Percentiles rank a stretch among this genome's conserved stretches.
These are phyloP conservation scores for Agriopis aurantiaria DNA, from an alignment of 2,888 invertebrate genomes.

Conservation along the genomic window DNA sequence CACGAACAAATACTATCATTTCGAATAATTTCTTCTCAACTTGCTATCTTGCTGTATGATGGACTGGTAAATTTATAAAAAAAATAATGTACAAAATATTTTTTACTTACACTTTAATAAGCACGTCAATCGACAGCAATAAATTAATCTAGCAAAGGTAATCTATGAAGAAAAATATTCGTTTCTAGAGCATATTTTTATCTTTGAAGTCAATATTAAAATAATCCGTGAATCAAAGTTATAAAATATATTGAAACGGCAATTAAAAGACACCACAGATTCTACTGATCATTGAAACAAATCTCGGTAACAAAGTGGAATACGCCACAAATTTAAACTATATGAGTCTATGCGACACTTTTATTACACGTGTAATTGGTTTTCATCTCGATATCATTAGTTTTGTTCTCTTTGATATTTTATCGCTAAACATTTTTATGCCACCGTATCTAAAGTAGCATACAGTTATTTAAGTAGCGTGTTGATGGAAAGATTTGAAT, in stretches of 20 bases:
- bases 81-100: not conserved
- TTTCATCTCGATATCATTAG: conserved; percentile 81
- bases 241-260: conserved; percentile 23
- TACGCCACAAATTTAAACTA: conserved; percentile 65
- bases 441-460: conserved; percentile 64
- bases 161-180: too few species aligned
- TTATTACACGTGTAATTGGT: conserved; percentile 76
- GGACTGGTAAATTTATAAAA: too few species aligned
- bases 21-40: too few species aligned
- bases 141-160: conserved; percentile 2
- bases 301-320: conserved; percentile 27
- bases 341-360: conserved; percentile 67
- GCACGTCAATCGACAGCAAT: conserved; percentile 17
- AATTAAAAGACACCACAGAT: conserved; percentile 29
- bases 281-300: conserved; percentile 25
- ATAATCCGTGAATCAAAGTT: not conserved
- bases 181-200: not conserved
- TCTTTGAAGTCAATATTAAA: conserved; percentile 25
- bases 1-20: too few species aligned
- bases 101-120: not conserved
- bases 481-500: conserved; percentile 45
- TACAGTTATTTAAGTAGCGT: conserved; percentile 62
- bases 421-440: conserved; percentile 77
- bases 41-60: too few species aligned
- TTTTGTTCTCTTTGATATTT: conserved; percentile 80